phyloP scores from a whole-genome alignment of 2,888 invertebrate species.

The Aporophyla nigra region DNA sequence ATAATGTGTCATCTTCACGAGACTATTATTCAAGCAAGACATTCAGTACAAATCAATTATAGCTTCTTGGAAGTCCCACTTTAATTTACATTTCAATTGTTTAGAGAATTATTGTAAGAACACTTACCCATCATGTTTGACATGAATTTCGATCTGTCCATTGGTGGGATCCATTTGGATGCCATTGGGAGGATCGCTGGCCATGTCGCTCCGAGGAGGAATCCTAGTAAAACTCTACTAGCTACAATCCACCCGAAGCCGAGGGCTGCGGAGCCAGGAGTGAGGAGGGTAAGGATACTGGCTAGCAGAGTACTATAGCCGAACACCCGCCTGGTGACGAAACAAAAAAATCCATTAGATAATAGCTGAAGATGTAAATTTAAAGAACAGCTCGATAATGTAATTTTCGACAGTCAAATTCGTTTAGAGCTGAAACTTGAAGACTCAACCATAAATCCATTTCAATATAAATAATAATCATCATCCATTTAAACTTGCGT shows the following conservation, averaged over 20 bases:
- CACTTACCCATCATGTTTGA: conserved; percentile 97
- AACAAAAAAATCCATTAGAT: conserved; percentile 37
- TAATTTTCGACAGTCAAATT: conserved; percentile 3
- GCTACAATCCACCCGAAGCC: conserved; percentile 93
- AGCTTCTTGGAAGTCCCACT: conserved; percentile 13
- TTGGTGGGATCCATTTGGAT: conserved; percentile 98
- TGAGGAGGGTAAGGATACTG: conserved; percentile 95
- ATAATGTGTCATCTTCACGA: conserved; percentile 19
- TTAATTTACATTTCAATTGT: conserved; percentile 3
- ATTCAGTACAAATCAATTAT: conserved; percentile 18
- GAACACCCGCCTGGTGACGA: conserved; percentile 92
- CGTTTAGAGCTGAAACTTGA: conserved; percentile 18
- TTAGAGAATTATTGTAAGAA: conserved; percentile 5
- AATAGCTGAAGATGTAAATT: background rate
- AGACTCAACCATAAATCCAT: conserved; percentile 8
- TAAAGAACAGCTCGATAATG: background rate
- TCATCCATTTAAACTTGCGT: conserved; percentile 23
- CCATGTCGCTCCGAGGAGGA: conserved; percentile 97
- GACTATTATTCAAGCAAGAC: conserved; percentile 29
- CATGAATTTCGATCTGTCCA: conserved; percentile 98
- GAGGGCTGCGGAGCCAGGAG: conserved; percentile 94
- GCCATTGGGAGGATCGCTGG: conserved; percentile 98
- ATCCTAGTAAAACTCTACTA: conserved; percentile 94
- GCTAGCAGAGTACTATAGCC: conserved; percentile 96
- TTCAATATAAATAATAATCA: conserved; percentile 16